Evolutionary conservation across 2,797 vertebrate species (phyloP).

Genomic region (Notolepis coatsorum): DNA sequence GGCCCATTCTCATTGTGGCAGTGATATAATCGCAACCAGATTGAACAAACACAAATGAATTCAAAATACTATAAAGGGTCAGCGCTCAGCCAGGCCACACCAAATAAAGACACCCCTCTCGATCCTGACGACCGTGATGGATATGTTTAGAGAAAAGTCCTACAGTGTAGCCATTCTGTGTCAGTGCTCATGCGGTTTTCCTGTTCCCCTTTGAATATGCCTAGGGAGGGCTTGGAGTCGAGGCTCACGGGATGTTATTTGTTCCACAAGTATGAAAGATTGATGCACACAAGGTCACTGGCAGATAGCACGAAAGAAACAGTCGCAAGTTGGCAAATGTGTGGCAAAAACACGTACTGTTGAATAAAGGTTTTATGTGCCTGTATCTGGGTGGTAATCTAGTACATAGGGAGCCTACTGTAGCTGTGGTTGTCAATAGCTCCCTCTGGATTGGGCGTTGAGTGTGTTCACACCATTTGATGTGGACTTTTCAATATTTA

Average conservation of each 20-base stretch:
- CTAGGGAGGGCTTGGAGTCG: not conserved
- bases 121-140: slow-evolving; percentile 29
- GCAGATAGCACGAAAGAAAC: slow-evolving; percentile 19
- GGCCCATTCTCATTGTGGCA: slow-evolving; percentile 33
- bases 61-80: slow-evolving; percentile 45
- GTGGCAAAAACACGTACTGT: slow-evolving; percentile 13
- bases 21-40: slow-evolving; percentile 58
- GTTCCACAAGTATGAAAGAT: slow-evolving; percentile 32
- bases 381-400: slow-evolving; percentile 47
- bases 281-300: slow-evolving; percentile 28
- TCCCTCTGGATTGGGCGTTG: slow-evolving; percentile 21
- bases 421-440: slow-evolving; percentile 34
- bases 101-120: slow-evolving; percentile 53
- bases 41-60: slow-evolving; percentile 34
- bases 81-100: slow-evolving; percentile 19
- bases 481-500: slow-evolving; percentile 45
- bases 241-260: slow-evolving; percentile 11
- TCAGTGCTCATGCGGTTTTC: slow-evolving; percentile 4
- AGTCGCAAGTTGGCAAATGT: not conserved
- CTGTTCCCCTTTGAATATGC: slow-evolving; percentile 16
- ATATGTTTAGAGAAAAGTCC: slow-evolving; percentile 40
- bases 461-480: slow-evolving; percentile 43
- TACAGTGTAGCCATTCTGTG: slow-evolving; percentile 2
- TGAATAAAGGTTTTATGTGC: slow-evolving; percentile 31
- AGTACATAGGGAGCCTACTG: slow-evolving; percentile 32